These are phyloP conservation scores for Lasioglossum leucozonium DNA, from an alignment of 2,888 invertebrate species.

Conservation along the genomic window DNA sequence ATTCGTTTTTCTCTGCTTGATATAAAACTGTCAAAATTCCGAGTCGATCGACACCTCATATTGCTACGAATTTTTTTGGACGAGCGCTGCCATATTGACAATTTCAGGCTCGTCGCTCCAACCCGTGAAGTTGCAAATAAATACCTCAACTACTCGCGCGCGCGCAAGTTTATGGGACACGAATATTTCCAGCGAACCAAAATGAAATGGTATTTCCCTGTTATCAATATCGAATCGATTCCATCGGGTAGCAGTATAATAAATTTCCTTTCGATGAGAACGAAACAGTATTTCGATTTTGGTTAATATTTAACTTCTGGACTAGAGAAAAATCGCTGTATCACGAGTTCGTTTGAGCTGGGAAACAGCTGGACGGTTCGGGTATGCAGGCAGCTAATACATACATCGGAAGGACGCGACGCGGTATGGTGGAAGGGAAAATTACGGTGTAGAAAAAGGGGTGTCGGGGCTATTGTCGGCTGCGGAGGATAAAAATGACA, in stretches of 20 bases:
- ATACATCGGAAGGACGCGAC: neutral
- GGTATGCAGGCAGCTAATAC: neutral
- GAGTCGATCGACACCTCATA: neutral
- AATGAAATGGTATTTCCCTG: too few species aligned
- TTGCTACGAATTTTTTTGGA: neutral
- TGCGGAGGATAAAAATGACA: slow-evolving; percentile 11
- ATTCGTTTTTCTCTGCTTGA: neutral
- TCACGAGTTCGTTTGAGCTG: neutral
- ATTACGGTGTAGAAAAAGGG: neutral
- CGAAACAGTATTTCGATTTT: neutral
- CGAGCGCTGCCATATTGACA: neutral
- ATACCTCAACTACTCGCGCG: too few species aligned
- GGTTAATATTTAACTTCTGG: neutral
- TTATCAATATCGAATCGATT: too few species aligned
- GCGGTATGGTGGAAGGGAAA: neutral
- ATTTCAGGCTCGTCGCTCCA: neutral
- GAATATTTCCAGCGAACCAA: neutral
- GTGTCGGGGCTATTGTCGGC: slow-evolving; percentile 1
- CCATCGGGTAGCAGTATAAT: too few species aligned
- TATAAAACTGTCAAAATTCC: neutral
- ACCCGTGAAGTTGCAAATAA: too few species aligned
- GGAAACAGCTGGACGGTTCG: neutral
- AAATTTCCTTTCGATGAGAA: neutral
- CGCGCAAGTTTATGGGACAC: neutral
- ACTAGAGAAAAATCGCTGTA: neutral